Base-by-base conservation (phyloP, 1,140 invertebrate genomes). In the Campoletis sonorensis region DNA sequence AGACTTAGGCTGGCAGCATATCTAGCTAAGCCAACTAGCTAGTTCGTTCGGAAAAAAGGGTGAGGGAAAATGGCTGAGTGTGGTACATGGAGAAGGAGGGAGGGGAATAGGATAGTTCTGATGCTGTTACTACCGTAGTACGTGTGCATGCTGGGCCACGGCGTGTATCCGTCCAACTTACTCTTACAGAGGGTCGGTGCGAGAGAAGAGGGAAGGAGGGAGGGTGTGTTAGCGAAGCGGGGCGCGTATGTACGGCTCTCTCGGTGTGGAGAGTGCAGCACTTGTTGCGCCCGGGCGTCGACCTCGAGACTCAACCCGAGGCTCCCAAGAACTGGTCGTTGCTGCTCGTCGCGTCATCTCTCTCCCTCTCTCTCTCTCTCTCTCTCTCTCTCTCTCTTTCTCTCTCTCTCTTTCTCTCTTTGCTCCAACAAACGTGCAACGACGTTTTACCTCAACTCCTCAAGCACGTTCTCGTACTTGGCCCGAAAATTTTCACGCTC, bases 221-320 rank as follows among this genome's bases (percentile, higher is more conserved):
- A 23, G 40, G 79, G 73, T 75, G 58, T 80, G 80, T 75, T 76
- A 77, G 82, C 49, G 83, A 70, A 54, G 70, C 37, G 82, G 83
- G 80, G 51, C 70, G 61, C 75, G 64, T 73, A 80, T 85, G 80
- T 79, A 75, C 70, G 70, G 51, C 67, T 70, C 49, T 75, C 54
- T 33, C 67, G 80, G 71, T 58, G 70, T 79, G 73, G 79, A 84
- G 84, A 87, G 87, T 88, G 87, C 89, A 90, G 88, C 90, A 91
- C 90, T 91, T 91, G 90, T 91, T 91, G 90, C 90, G 88, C 85
- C 88, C 90, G 90, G 90, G 83, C 90, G 87, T 91, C 90, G 90
- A 91, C 90, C 90, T 91, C 88, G 87, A 64, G 61, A 85, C 84
- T 86, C 82, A 85, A 87, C 88, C 84, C 87, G 87, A 77, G 80